Evolutionary conservation across 2,888 invertebrate genomes (phyloP).

Genomic region (Electrophaes corylata): DNA sequence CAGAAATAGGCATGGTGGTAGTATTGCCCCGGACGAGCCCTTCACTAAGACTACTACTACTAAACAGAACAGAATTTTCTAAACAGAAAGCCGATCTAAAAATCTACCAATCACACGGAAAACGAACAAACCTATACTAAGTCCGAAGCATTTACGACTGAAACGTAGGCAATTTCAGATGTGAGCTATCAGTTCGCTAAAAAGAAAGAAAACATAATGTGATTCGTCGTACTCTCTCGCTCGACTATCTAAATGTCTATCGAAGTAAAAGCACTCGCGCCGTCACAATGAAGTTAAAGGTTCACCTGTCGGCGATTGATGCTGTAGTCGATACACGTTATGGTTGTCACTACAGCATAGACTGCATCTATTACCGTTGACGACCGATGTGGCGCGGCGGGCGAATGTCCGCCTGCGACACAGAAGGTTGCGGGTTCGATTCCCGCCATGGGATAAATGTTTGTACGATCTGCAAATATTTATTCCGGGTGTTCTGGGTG

Average conservation of each 20-base stretch:
- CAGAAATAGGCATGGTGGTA: too few relatives aligned
- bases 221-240: slow-evolving; percentile 15
- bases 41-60: too few relatives aligned
- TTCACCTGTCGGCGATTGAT: slow-evolving; percentile 30
- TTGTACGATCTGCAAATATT: too few relatives aligned
- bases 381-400: too few relatives aligned
- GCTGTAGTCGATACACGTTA: slow-evolving; percentile 11
- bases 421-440: too few relatives aligned
- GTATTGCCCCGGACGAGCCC: too few relatives aligned
- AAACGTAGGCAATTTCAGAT: slow-evolving; percentile 14
- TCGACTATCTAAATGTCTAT: slow-evolving; percentile 28
- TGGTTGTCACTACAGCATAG: slow-evolving; percentile 18
- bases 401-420: too few relatives aligned
- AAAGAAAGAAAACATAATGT: slow-evolving; percentile 25
- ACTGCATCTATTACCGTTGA: too few relatives aligned
- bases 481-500: too few relatives aligned
- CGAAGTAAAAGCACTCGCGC: slow-evolving; percentile 25
- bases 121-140: background rate
- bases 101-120: background rate
- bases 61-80: too few relatives aligned
- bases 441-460: too few relatives aligned
- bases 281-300: slow-evolving; percentile 36
- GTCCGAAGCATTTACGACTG: slow-evolving; percentile 17
- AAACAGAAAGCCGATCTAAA: background rate
- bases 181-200: slow-evolving; percentile 26